Evolutionary conservation across 2,888 invertebrate species (phyloP), one percentile per base, ranked within the genome.

Genomic region (Frankliniella intonsa): DNA sequence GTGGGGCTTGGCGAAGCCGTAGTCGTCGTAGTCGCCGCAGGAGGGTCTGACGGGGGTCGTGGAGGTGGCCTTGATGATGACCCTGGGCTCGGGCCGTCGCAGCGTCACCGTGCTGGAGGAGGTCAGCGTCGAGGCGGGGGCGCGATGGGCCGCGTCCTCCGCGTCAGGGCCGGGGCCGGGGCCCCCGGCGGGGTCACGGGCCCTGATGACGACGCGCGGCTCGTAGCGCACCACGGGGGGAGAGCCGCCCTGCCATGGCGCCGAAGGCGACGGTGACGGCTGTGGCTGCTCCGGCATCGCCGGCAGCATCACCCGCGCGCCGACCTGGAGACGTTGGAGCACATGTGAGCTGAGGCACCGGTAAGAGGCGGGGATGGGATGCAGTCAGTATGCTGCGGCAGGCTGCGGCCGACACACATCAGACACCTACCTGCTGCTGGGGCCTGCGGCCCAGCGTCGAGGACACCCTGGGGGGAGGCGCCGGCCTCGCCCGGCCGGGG

Each of bases 381-480:
- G 51, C 38, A 38, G 38, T 38, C 38, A 5, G 38, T 38, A 38
- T 38, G 38, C 38, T 89, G 2, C 89, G 89, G 27, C 88, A 88
- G 81, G 88, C 88, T 25, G 88, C 85, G 76, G 85, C 87, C 82
- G 88, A 88, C 85, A 88, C 89, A 69, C 88, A n/a, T n/a, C n/a
- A 87, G 11, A 89, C 87, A n/a, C 88, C 86, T 10, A 85, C 84
- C 27, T 84, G 83, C 27, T 84, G 83, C 55, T 85, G 84, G 7
- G 85, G 87, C 83, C 91, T 90, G 79, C 93, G 88, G 49, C 92
- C 92, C 81, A 94, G 88, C 8, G 94, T 93, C 55, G 91, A 90
- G 0, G 92, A 92, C 7, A 93, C 92, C 86, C 95, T 89, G 0
- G 94, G 94, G 0, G 95, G 95, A 3, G 92, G 90, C 0, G 94